These are phyloP conservation scores for Euspilapteryx auroguttella DNA, from an alignment of 2,888 invertebrate species.

Conservation along the genomic window DNA sequence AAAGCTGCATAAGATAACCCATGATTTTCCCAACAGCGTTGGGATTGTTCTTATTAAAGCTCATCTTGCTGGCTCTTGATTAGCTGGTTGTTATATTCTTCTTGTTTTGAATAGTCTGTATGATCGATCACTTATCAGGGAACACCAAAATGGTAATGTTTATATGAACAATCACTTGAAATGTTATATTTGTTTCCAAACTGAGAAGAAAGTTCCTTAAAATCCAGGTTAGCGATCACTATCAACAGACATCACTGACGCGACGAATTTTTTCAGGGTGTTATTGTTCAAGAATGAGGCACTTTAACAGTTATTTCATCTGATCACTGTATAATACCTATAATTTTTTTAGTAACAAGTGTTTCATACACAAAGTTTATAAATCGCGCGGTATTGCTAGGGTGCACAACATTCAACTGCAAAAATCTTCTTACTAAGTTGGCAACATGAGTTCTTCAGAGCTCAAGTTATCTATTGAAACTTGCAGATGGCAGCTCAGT, in stretches of 20 bases:
- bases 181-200: slow-evolving; percentile 20
- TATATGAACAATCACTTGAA: slow-evolving; percentile 28
- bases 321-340: too few relatives aligned
- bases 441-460: slow-evolving; percentile 43
- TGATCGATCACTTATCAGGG: slow-evolving; percentile 24
- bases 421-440: slow-evolving; percentile 28
- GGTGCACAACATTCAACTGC: slow-evolving; percentile 37
- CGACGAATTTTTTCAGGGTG: too few relatives aligned
- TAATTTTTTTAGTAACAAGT: too few relatives aligned
- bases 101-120: too few relatives aligned
- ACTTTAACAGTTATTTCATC: too few relatives aligned
- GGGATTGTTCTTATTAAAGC: slow-evolving; percentile 55
- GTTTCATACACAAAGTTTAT: slow-evolving; percentile 23
- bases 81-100: neutral
- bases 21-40: slow-evolving; percentile 54
- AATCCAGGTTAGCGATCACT: slow-evolving; percentile 37
- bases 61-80: slow-evolving; percentile 36
- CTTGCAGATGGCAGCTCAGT: slow-evolving; percentile 57
- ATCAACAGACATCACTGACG: slow-evolving; percentile 32
- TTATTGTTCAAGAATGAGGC: too few relatives aligned
- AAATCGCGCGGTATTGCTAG: slow-evolving; percentile 28
- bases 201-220: slow-evolving; percentile 20
- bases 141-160: slow-evolving; percentile 47
- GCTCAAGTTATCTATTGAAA: slow-evolving; percentile 57
- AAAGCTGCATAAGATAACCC: slow-evolving; percentile 52